phyloP scores from a whole-genome alignment of 1,140 invertebrate genomes.

The Subanguina moxae region DNA sequence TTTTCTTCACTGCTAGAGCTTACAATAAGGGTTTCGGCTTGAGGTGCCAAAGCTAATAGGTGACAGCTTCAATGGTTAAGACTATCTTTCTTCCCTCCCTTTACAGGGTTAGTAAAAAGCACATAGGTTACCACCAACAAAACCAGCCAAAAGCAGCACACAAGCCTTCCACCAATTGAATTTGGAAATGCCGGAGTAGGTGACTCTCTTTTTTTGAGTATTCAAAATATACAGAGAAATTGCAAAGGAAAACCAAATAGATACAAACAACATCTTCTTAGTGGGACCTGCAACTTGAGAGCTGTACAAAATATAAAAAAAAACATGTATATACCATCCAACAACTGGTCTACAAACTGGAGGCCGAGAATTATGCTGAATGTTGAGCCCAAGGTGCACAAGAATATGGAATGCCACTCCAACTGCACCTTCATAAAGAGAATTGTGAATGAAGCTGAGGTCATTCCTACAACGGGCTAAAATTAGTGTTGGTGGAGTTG shows the following conservation, averaged over 20 bases:
- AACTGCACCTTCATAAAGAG: constrained; percentile 44
- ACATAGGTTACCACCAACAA: constrained; percentile 44
- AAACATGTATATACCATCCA: constrained; percentile 13
- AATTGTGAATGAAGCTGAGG: constrained; percentile 45
- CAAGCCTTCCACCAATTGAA: constrained; percentile 45
- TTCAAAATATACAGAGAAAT: constrained; percentile 53
- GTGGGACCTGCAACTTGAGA: background rate
- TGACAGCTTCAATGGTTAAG: too few relatives aligned
- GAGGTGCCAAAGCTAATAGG: too few relatives aligned
- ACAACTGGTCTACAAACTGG: constrained; percentile 31
- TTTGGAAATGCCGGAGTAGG: constrained; percentile 37
- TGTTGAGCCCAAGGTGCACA: constrained; percentile 31
- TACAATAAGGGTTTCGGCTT: too few relatives aligned
- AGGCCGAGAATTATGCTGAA: constrained; percentile 39
- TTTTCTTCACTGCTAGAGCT: too few relatives aligned
- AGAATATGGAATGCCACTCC: constrained; percentile 38
- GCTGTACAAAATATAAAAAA: background rate
- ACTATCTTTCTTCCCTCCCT: too few relatives aligned
- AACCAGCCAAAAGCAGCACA: constrained; percentile 45
- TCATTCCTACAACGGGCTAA: constrained; percentile 45
- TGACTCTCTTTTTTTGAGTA: constrained; percentile 43
- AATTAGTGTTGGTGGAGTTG: background rate
- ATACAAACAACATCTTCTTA: constrained; percentile 54
- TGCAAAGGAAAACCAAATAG: constrained; percentile 55
- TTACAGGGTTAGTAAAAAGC: too few relatives aligned